A percentile compares a stretch with the other conserved stretches of the same genome.
Conservation (phyloP, 64 coral and sea anemone genomes). For the Platygyra sinensis region DNA sequence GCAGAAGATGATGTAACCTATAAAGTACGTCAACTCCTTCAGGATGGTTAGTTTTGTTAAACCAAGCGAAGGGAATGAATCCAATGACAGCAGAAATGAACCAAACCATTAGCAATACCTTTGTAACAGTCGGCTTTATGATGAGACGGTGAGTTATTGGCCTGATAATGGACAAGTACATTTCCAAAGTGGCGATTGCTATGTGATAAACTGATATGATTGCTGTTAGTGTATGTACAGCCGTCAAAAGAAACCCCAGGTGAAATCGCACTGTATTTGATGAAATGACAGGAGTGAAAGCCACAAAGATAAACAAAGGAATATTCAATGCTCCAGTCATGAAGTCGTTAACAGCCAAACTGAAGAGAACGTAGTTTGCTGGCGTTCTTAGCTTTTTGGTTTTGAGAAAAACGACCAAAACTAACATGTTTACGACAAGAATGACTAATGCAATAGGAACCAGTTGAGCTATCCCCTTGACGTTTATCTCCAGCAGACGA, state of each 20-base stretch:
- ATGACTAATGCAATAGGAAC: conserved; percentile 1
- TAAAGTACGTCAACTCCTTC: neutral
- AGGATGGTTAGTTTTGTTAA: neutral
- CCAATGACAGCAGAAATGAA: neutral
- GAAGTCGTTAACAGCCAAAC: conserved; percentile 25
- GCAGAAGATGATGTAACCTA: neutral
- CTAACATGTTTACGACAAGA: neutral
- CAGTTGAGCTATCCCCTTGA: conserved; percentile 2
- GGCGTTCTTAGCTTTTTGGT: conserved; percentile 10
- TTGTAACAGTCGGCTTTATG: neutral
- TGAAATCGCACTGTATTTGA: neutral
- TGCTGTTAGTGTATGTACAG: conserved; percentile 3
- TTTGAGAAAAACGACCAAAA: conserved; percentile 19
- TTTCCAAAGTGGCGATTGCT: conserved; percentile 18
- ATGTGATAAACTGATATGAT: conserved; percentile 18
- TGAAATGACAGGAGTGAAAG: conserved; percentile 4
- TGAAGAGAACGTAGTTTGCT: conserved; percentile 10
- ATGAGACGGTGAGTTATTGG: conserved; percentile 12
- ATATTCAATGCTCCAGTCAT: conserved; percentile 27
- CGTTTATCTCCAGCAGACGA: neutral
- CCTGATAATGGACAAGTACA: neutral
- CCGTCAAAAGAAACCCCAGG: neutral
- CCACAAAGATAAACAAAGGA: conserved; percentile 7
- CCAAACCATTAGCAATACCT: neutral
- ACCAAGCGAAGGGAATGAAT: conserved; percentile 29